These are phyloP conservation scores for Pipistrellus kuhlii DNA, from an alignment of 2,797 vertebrate genomes.

Conservation along the genomic window DNA sequence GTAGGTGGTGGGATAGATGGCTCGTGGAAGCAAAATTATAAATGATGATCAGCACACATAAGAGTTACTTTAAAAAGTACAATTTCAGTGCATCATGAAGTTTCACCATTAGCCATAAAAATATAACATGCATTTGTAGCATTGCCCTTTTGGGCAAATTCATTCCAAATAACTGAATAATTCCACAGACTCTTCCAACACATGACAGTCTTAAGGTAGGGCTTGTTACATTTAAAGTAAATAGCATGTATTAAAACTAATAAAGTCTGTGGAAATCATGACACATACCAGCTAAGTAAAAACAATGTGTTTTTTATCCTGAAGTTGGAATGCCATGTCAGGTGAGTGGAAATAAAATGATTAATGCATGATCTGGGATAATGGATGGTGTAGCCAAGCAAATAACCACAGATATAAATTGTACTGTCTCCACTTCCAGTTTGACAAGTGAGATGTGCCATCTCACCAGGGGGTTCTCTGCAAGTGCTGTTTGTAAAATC, in stretches of 20 bases:
- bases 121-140: not conserved
- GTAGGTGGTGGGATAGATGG: not conserved
- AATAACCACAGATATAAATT: slow-evolving; percentile 60
- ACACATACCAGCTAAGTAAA: slow-evolving; percentile 43
- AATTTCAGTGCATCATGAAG: not conserved
- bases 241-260: not conserved
- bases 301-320: not conserved
- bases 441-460: slow-evolving; percentile 61
- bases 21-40: slow-evolving; percentile 2
- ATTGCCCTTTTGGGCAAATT: not conserved
- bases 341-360: slow-evolving; percentile 35
- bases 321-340: slow-evolving; percentile 13
- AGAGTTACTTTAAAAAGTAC: not conserved
- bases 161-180: not conserved
- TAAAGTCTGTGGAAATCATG: not conserved
- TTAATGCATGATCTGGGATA: slow-evolving; percentile 59
- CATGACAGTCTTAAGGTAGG: not conserved
- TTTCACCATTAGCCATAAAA: not conserved
- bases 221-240: not conserved
- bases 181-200: not conserved
- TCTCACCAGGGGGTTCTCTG: slow-evolving; percentile 57
- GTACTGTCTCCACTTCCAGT: slow-evolving; percentile 66
- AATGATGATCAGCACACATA: not conserved
- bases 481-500: slow-evolving; percentile 47
- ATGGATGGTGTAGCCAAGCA: not conserved